Conservation (phyloP, 2,797 vertebrate genomes). For the Acridotheres tristis region DNA sequence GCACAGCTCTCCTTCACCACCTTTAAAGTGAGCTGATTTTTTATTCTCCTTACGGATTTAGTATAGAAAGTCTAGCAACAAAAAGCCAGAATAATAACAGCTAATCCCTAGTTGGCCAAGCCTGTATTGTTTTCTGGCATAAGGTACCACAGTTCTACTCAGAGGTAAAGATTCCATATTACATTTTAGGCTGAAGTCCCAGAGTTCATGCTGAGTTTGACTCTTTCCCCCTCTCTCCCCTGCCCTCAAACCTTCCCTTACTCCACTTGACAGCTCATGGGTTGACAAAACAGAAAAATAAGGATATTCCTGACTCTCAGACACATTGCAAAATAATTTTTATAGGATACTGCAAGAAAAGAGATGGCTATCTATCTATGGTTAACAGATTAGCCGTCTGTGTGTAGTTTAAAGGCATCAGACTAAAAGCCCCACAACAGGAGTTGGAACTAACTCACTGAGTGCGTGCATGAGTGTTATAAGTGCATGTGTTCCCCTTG, state of each 20-base stretch:
- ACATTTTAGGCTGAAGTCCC: conserved; percentile 31
- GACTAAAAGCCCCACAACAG: not conserved
- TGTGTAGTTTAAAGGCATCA: conserved; percentile 21
- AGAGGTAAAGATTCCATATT: conserved; percentile 32
- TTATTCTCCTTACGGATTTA: conserved; percentile 5
- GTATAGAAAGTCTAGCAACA: not conserved
- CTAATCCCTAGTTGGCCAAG: conserved; percentile 21
- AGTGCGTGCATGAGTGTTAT: not conserved
- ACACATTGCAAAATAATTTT: conserved; percentile 32
- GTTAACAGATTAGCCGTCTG: not conserved
- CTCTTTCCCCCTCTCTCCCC: not conserved
- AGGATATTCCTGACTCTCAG: conserved; percentile 24
- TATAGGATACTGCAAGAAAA: conserved; percentile 5
- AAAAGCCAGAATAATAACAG: conserved; percentile 21
- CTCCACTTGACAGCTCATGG: not conserved
- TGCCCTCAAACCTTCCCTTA: not conserved
- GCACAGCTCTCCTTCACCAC: not conserved
- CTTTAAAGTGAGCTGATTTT: not conserved
- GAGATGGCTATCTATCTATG: not conserved
- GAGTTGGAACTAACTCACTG: not conserved
- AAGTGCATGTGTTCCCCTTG: conserved; percentile 10
- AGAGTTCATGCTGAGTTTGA: not conserved
- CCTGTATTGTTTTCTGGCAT: conserved; percentile 28
- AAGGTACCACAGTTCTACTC: not conserved
- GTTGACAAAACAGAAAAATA: conserved; percentile 10